phyloP scores from a whole-genome alignment of 2,797 vertebrate genomes.

The Simalia tracyae region DNA sequence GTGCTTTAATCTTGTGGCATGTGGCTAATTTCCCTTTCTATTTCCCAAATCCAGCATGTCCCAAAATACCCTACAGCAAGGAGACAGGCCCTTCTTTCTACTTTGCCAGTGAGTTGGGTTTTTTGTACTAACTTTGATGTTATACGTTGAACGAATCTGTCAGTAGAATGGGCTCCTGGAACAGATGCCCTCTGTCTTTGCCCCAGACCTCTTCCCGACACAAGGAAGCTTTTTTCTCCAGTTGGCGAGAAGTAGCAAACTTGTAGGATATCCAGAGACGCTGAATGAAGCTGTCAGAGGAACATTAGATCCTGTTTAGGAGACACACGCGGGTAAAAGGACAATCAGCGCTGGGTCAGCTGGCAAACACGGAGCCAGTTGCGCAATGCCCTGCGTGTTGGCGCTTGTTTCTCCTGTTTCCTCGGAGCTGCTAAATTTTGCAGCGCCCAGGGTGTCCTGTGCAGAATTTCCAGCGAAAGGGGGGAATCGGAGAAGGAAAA shows the following conservation, averaged over 20 bases:
- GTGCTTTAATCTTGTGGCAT: constrained; percentile 59
- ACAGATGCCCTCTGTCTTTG: constrained; percentile 65
- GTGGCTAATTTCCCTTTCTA: constrained; percentile 84
- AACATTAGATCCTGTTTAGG: constrained; percentile 48
- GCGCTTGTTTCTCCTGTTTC: not conserved
- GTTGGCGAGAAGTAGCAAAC: no score
- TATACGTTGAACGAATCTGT: constrained; percentile 73
- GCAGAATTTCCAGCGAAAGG: no score
- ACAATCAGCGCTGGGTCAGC: no score
- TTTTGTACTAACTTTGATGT: constrained; percentile 79
- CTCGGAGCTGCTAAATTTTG: no score
- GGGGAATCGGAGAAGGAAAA: not conserved
- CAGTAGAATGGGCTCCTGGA: constrained; percentile 71
- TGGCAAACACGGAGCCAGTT: not conserved
- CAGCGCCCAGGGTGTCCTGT: no score
- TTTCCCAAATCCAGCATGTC: constrained; percentile 85
- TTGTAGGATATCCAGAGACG: no score
- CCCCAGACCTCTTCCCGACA: constrained; percentile 66
- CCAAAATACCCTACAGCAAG: constrained; percentile 86
- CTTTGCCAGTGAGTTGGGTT: constrained; percentile 85
- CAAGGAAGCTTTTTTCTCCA: constrained; percentile 5
- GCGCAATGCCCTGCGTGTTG: no score
- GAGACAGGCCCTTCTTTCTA: constrained; percentile 86
- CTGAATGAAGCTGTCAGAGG: not conserved
- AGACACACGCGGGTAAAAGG: not conserved